These are phyloP conservation scores for Brachyhypopomus occidentalis DNA, from an alignment of 2,113 vertebrate species.

Conservation along the genomic window DNA sequence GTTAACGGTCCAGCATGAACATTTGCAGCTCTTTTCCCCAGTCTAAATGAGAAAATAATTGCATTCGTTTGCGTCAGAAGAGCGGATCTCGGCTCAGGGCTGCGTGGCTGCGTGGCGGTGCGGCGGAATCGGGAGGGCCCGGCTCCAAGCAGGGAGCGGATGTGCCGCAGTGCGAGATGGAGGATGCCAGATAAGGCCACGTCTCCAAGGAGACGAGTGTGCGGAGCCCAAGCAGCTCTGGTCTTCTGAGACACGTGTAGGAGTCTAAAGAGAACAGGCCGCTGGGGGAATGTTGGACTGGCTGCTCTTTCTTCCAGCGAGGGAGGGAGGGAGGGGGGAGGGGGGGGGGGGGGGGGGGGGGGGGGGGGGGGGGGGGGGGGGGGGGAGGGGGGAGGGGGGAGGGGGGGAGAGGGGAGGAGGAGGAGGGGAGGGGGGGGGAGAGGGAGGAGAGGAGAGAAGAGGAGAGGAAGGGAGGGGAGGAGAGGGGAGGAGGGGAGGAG, in stretches of 20 bases:
- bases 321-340: background rate
- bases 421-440: no score
- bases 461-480: no score
- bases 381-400: no score
- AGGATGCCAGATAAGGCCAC: slow-evolving; percentile 11
- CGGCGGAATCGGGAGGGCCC: slow-evolving; percentile 12
- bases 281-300: background rate
- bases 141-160: slow-evolving; percentile 3
- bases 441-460: no score
- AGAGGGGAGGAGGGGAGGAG: no score
- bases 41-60: slow-evolving; percentile 53
- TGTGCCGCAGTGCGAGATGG: background rate
- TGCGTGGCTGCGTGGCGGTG: slow-evolving; percentile 32
- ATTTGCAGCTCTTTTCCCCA: slow-evolving; percentile 20
- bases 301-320: slow-evolving; percentile 8
- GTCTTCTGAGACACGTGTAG: slow-evolving; percentile 34
- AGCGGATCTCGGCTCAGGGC: slow-evolving; percentile 36
- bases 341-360: no score
- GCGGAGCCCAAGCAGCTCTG: slow-evolving; percentile 27
- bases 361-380: no score
- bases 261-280: slow-evolving; percentile 42
- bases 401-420: no score
- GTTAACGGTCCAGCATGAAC: slow-evolving; percentile 33
- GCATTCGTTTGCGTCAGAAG: slow-evolving; percentile 46
- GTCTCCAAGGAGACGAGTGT: background rate